Base-by-base conservation (phyloP, 1,140 invertebrate genomes). In the Zophobas morio region DNA sequence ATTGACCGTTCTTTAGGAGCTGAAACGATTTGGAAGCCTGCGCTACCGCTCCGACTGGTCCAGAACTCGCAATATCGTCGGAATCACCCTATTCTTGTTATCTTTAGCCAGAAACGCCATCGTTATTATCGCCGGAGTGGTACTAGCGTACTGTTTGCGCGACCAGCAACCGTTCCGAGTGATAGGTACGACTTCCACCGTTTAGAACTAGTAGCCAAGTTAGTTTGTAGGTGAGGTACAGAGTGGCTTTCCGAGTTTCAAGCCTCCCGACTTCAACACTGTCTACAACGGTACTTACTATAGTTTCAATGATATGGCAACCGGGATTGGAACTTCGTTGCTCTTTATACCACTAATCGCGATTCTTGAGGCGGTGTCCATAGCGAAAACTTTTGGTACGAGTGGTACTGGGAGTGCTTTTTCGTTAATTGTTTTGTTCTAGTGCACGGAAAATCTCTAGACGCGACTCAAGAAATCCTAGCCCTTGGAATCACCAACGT, bases 321-420 rank as follows among this genome's bases (percentile, higher is more conserved):
- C 86, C 32, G 88, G 91, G 72, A 88, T 96, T 70, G 93, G 93
- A 39, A 89, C 91, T 33, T 92, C 92, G 0, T 88, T 96, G 2
- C 81, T 94, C 56, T 89, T 96, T 8, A 87, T 96, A 73, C 94
- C 95, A 20, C 83, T 96, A 36, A 90, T 96, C 32, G 94, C 94
- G 66, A 91, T 96, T 1, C 87, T 96, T 20, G 94, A 95, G 70
- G 95, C 96, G 81, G 93, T 96, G 70, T 95, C 95, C 32, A 96
- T 96, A 80, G 95, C 94, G 2, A 97, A 96, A 87, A 92, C 94
- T 3, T 96, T 96, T 84, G 89, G 93, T 94, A 86, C 88, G 89
- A 35, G 32, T 2, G 0, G 1, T 54, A 33, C n/a, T 32, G 54
- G 8, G 46, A 6, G 8, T 47, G 49, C 2, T 33, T 42, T 20